Evolutionary conservation across 2,113 vertebrate genomes (phyloP).

Genomic region (Bubo blakistoni): DNA sequence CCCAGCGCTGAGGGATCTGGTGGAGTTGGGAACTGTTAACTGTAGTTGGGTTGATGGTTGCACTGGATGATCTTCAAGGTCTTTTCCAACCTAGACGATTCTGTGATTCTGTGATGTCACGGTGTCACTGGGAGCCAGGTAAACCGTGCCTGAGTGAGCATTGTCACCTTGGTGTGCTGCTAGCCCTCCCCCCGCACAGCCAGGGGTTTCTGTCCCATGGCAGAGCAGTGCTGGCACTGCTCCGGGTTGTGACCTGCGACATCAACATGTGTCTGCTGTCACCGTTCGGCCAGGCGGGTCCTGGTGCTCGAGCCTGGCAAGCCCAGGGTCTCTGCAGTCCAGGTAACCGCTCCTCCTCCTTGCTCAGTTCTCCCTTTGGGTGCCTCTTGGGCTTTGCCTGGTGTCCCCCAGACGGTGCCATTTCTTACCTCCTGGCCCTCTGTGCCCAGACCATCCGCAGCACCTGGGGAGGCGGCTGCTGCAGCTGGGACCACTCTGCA

Average conservation of each 20-base stretch:
- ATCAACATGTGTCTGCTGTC: background rate
- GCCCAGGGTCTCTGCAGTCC: background rate
- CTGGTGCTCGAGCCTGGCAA: background rate
- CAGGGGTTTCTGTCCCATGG: too few species aligned
- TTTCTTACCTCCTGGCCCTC: background rate
- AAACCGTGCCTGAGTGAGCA: accelerated
- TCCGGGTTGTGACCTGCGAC: background rate
- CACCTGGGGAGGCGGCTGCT: too few species aligned
- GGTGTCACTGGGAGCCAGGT: background rate
- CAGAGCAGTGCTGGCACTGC: background rate
- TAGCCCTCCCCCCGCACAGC: background rate
- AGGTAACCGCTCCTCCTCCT: background rate
- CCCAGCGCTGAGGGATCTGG: too few species aligned
- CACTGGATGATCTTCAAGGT: too few species aligned
- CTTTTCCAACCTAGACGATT: too few species aligned
- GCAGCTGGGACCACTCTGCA: background rate
- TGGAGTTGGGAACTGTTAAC: too few species aligned
- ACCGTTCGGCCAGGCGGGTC: accelerated
- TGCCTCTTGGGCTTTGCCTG: background rate
- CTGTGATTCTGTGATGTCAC: accelerated
- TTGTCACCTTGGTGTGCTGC: background rate
- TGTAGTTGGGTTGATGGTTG: too few species aligned
- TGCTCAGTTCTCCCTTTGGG: background rate
- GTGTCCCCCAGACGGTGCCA: background rate
- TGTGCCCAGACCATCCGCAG: background rate